phyloP scores from a whole-genome alignment of 2,888 invertebrate species.

The Ectropis crepuscularia region DNA sequence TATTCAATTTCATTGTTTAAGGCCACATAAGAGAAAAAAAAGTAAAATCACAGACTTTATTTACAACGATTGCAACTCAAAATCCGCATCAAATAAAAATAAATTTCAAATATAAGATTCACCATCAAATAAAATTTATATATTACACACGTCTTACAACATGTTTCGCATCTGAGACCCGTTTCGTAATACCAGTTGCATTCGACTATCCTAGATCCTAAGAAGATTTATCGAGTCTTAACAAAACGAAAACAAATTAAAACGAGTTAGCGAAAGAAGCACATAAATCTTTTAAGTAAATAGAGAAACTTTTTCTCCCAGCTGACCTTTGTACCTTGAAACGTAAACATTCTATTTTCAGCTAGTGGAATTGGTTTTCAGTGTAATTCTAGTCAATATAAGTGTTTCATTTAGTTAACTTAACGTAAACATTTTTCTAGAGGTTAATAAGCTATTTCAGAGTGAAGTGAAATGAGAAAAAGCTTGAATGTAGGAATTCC shows the following conservation, averaged over 20 bases:
- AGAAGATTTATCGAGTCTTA: conserved; percentile 41
- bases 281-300: conserved; percentile 46
- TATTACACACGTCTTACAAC: not conserved
- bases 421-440: conserved; percentile 53
- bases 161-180: conserved; percentile 16
- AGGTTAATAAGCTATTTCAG: conserved; percentile 63
- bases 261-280: conserved; percentile 42
- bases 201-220: conserved; percentile 33
- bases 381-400: conserved; percentile 41
- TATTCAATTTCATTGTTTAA: too few relatives aligned
- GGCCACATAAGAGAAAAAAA: too few relatives aligned
- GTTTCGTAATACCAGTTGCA: conserved; percentile 35
- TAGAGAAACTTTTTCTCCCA: conserved; percentile 41
- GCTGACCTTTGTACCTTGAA: conserved; percentile 38
- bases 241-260: conserved; percentile 47
- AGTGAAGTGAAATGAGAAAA: conserved; percentile 50
- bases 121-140: too few relatives aligned
- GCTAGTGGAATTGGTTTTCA: conserved; percentile 28
- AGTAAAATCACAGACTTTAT: too few relatives aligned
- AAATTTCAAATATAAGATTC: too few relatives aligned
- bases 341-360: conserved; percentile 44
- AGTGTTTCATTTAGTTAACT: conserved; percentile 51
- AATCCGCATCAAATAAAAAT: too few relatives aligned
- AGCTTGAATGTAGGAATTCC: conserved; percentile 63
- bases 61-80: too few relatives aligned